Conservation (phyloP, 2,113 vertebrate species). For the Phyllostomus hastatus region DNA sequence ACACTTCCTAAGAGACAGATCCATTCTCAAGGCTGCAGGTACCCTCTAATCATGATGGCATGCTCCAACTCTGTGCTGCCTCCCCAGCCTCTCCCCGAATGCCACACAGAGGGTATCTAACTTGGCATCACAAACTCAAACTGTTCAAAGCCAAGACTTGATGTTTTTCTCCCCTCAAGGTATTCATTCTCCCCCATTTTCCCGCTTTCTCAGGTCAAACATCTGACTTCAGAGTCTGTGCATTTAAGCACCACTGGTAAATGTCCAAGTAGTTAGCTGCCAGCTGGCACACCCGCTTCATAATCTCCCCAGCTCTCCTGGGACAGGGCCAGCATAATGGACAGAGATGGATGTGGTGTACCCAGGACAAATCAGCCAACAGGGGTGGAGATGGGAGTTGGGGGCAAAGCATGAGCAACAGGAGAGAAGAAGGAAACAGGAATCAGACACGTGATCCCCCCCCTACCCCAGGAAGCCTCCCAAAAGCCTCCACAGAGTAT, state of each 20-base stretch:
- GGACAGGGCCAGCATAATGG: background rate
- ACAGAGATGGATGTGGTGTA: background rate
- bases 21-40: background rate
- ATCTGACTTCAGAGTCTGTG: background rate
- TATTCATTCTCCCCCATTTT: background rate
- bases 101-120: background rate
- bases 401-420: background rate
- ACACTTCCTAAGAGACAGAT: background rate
- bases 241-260: background rate
- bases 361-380: background rate
- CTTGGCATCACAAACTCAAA: background rate
- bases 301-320: background rate
- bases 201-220: background rate
- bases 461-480: background rate
- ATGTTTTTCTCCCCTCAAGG: background rate
- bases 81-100: background rate
- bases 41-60: rapidly evolving
- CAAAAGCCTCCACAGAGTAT: background rate
- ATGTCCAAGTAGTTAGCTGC: background rate
- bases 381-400: background rate
- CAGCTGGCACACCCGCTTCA: background rate
- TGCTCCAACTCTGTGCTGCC: background rate
- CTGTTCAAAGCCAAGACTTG: background rate
- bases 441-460: too few species aligned
- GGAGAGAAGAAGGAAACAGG: background rate